These are phyloP conservation scores for Morpho achilles DNA, from an alignment of 2,888 invertebrate species.

Conservation along the genomic window DNA sequence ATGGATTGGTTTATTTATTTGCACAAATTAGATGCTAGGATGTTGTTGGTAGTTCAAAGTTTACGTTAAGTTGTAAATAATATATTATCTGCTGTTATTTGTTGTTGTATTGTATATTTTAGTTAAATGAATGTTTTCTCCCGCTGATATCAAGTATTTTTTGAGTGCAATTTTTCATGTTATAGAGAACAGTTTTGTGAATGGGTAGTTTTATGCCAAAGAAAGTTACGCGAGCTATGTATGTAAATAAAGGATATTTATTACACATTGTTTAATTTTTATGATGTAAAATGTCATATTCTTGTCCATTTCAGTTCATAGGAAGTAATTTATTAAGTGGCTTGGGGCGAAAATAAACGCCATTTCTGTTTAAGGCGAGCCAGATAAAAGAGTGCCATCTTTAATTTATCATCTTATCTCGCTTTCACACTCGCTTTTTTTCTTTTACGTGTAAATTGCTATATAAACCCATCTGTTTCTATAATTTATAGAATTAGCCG, in stretches of 20 bases:
- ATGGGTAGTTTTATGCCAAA: slow-evolving; percentile 72
- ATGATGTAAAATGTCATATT: no score
- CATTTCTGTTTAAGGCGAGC: no score
- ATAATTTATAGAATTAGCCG: no score
- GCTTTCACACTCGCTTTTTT: no score
- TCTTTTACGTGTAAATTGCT: no score
- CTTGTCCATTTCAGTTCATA: no score
- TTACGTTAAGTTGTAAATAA: slow-evolving; percentile 44
- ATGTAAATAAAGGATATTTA: slow-evolving; percentile 66
- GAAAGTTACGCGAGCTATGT: slow-evolving; percentile 61
- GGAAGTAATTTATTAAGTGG: no score
- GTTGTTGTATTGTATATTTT: slow-evolving; percentile 26
- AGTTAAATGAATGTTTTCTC: slow-evolving; percentile 21
- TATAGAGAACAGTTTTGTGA: slow-evolving; percentile 36
- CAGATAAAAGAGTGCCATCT: no score
- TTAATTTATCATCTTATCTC: no score
- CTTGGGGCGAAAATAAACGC: no score
- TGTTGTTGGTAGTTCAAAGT: slow-evolving; percentile 37
- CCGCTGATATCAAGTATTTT: slow-evolving; percentile 48
- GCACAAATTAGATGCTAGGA: slow-evolving; percentile 33
- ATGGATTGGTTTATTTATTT: slow-evolving; percentile 15
- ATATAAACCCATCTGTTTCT: no score
- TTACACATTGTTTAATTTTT: slow-evolving; percentile 27
- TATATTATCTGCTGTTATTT: slow-evolving; percentile 30
- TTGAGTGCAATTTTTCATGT: slow-evolving; percentile 62